Evolutionary conservation across 2,113 vertebrate genomes (phyloP), one percentile per base, ranked within the genome.

Genomic region (Puffinus mauretanicus): DNA sequence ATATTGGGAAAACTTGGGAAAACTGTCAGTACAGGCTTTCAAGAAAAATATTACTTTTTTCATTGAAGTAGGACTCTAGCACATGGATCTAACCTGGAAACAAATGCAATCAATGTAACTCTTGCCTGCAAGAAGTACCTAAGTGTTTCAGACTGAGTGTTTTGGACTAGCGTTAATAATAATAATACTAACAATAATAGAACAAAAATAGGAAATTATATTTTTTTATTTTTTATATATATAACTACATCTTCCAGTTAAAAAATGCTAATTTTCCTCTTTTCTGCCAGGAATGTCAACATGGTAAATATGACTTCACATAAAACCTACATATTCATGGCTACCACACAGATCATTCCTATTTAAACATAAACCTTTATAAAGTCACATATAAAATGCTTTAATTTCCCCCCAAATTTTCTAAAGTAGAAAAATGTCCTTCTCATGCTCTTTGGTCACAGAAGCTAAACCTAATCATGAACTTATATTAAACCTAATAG

Each of bases 21-120:
- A 83, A 77, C 21, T 36, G 7, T 24, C 26, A 13, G 15, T 24
- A 57, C 0, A 0, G 4, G 16, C 8, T 87, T 81, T 84, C 72
- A 86, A 7, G 5, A 60, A 72, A 84, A 46, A 51, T 11, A 27
- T 1, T 0, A 11, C 3, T 18, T 79, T 54, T 88, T 60, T 55
- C 61, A 72, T 11, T 64, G 44, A 86, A 80, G 20, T 27, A 70
- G 36, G 13, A 44, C 27, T 26, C 26, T n/a, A 82, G n/a, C 44
- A 80, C 17, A 47, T 42, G 51, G 38, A 36, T 47, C 11, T 94
- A 69, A 83, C 6, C 17, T 32, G 17, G 42, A 80, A 93, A 60
- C 15, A 29, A 91, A 69, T 55, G 29, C 14, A 55, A 29, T 36
- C 42, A 49, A 21, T 27, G 4, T 36, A 46, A 69, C 6, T 46